phyloP scores from a whole-genome alignment of 2,888 invertebrate genomes.

The Limnephilus lunatus region DNA sequence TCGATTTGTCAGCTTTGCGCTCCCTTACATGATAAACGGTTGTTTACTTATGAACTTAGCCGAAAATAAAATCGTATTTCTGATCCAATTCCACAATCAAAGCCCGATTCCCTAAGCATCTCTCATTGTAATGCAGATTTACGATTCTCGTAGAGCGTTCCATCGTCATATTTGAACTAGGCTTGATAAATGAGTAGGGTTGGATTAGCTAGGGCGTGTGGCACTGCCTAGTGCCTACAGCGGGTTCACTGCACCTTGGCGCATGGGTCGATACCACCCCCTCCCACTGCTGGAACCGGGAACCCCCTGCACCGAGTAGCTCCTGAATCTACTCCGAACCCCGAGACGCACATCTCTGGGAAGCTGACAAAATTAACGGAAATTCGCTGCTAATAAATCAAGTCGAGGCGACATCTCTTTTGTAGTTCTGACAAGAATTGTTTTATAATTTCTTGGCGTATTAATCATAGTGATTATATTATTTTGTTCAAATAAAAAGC shows the following conservation, averaged over 20 bases:
- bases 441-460: conserved; percentile 28
- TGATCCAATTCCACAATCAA: background rate
- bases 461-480: conserved; percentile 9
- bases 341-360: conserved; percentile 17
- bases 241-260: conserved; percentile 61
- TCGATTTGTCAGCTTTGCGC: background rate
- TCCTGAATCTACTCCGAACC: background rate
- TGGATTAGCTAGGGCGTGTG: background rate
- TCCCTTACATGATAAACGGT: background rate
- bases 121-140: conserved; percentile 12
- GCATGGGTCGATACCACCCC: conserved; percentile 55
- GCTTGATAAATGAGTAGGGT: background rate
- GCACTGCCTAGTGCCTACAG: background rate
- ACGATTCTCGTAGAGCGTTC: background rate
- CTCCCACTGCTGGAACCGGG: background rate
- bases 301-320: conserved; percentile 4
- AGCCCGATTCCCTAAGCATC: background rate
- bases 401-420: conserved; percentile 37
- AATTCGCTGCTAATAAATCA: conserved; percentile 32
- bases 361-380: conserved; percentile 37
- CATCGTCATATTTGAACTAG: conserved; percentile 22
- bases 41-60: background rate
- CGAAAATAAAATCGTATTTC: background rate
- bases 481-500: background rate
- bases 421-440: conserved; percentile 28